A percentile compares a stretch with the other conserved stretches of the same genome.
These are phyloP conservation scores for Sthenelais limicola DNA, from an alignment of 2,888 invertebrate genomes.

Conservation along the genomic window DNA sequence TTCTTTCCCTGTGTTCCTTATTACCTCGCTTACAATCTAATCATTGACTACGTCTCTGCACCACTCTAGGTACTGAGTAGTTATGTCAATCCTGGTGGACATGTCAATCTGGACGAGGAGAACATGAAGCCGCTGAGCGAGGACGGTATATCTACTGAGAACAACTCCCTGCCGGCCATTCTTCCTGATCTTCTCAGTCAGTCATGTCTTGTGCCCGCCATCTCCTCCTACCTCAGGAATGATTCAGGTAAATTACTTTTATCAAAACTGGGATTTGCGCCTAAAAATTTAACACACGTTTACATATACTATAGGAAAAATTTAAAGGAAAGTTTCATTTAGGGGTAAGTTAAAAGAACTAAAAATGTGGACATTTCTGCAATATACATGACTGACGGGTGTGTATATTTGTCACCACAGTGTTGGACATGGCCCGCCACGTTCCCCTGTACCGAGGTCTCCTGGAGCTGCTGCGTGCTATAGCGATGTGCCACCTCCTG, in stretches of 20 bases:
- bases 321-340: neutral
- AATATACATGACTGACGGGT: neutral
- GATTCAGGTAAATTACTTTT: slow-evolving; percentile 80
- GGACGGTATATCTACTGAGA: slow-evolving; percentile 14
- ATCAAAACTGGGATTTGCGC: neutral
- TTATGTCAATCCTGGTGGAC: slow-evolving; percentile 83
- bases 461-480: slow-evolving; percentile 84
- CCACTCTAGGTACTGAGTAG: slow-evolving; percentile 88
- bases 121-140: slow-evolving; percentile 15
- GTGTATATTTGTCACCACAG: slow-evolving; percentile 71
- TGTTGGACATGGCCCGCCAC: slow-evolving; percentile 96
- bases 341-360: neutral
- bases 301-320: neutral
- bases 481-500: slow-evolving; percentile 78
- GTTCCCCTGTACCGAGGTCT: slow-evolving; percentile 91
- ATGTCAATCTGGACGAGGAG: slow-evolving; percentile 56
- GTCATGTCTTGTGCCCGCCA: slow-evolving; percentile 84
- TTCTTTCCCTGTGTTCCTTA: no score
- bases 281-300: no score
- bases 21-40: no score
- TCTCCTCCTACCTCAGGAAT: slow-evolving; percentile 76
- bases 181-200: slow-evolving; percentile 85
- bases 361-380: neutral
- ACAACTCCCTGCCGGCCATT: slow-evolving; percentile 73
- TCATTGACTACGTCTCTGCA: no score